Percentiles rank a stretch among this genome's conserved stretches.
Evolutionary conservation across 2,113 vertebrate genomes (phyloP).

Genomic region (Sturnira hondurensis): DNA sequence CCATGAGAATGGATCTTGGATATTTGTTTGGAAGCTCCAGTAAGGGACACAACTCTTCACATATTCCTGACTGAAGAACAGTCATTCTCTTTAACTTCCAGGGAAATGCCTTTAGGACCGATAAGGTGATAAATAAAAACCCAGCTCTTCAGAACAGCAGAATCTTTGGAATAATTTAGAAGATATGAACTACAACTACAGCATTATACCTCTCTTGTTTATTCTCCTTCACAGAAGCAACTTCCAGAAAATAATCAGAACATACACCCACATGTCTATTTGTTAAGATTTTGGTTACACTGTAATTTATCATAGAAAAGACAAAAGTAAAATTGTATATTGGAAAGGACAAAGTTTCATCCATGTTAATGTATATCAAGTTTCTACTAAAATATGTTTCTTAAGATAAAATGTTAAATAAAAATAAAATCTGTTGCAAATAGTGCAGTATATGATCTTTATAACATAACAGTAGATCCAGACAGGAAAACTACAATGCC

Average conservation of each 20-base stretch:
- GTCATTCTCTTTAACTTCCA: not conserved
- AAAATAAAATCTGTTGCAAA: not conserved
- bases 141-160: not conserved
- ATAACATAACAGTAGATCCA: not conserved
- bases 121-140: not conserved
- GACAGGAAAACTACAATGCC: not conserved
- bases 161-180: conserved; percentile 15
- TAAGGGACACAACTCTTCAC: not conserved
- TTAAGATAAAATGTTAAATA: not conserved
- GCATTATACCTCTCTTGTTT: not conserved
- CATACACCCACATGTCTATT: not conserved
- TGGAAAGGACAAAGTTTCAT: not conserved
- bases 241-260: not conserved
- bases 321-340: not conserved
- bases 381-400: conserved; percentile 1
- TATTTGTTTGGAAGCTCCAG: not conserved
- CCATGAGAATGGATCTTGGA: not conserved
- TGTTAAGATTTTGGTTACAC: not conserved
- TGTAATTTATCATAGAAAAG: not conserved
- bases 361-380: not conserved
- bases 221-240: not conserved
- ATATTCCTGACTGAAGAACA: not conserved
- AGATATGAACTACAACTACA: not conserved
- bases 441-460: not conserved
- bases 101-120: not conserved